Evolutionary conservation across 2,113 vertebrate species (phyloP), one percentile per base, ranked within the genome.

Genomic region (Tamias sibiricus): DNA sequence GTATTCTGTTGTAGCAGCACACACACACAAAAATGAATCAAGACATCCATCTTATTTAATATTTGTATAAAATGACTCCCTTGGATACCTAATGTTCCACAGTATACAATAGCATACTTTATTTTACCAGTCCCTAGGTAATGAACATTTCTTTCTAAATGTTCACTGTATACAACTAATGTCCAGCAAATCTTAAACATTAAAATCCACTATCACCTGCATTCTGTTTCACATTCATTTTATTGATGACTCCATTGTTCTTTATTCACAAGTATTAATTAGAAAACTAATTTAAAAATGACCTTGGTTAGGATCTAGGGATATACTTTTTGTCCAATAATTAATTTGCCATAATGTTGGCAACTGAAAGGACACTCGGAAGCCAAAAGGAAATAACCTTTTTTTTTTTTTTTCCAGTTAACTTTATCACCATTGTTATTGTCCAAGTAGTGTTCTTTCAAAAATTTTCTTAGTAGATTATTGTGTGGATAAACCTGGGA

Each of bases 321-420:
- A 80, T 40, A 74, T 8, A 62, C 5, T 19, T 69, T 89, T n/a
- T 76, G 40, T 72, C 49, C 8, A 66, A 5, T 81, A 82, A 52
- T 84, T 44, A 95, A 93, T 92, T 93, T 95, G 44, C 30, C 74
- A 87, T 5, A 49, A n/a, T 49, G 24, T 76, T 93, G 64, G 80
- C 42, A 95, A 90, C 7, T 22, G 35, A 81, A 79, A 97, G 37
- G 35, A 59, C 6, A 59, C 69, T 49, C 28, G 72, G 52, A 44
- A 91, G 59, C 57, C 71, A 89, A 90, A 66, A 81, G 3, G 88
- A 84, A 74, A n/a, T 64, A 71, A 20, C 17, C 59, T 85, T 72
- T 14, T 83, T 93, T 94, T 68, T 4, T 77, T 62, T 37, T 52
- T 94, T 92, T 91, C 59, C 37, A 9, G n/a, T 62, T 90, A 20